Percentiles rank a stretch among this genome's conserved stretches.
phyloP scores from a whole-genome alignment of 2,113 vertebrate species.

The Entelurus aequoreus region DNA sequence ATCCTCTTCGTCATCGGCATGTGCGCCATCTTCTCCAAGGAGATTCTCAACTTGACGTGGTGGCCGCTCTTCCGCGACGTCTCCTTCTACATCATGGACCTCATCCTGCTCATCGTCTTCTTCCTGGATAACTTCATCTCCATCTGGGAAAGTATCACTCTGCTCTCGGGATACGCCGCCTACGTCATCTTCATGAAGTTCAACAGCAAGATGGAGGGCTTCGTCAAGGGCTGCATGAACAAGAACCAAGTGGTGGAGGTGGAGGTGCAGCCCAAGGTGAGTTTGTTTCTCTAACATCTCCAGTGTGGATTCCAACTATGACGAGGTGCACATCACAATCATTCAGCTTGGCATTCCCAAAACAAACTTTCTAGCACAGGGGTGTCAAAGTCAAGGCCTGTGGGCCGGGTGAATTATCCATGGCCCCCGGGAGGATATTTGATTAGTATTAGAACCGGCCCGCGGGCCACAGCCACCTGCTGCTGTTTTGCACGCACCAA shows the following conservation, averaged over 20 bases:
- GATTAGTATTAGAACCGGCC: no score
- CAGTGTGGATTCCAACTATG: neutral
- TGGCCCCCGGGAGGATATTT: no score
- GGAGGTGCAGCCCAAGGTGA: slow-evolving; percentile 89
- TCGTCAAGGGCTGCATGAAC: slow-evolving; percentile 81
- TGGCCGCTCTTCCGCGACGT: slow-evolving; percentile 97
- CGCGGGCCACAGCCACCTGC: no score
- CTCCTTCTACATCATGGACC: slow-evolving; percentile 93
- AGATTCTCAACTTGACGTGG: slow-evolving; percentile 95
- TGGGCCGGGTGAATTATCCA: no score
- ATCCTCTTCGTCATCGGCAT: slow-evolving; percentile 98
- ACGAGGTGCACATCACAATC: neutral
- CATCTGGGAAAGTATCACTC: slow-evolving; percentile 87
- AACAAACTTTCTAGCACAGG: neutral
- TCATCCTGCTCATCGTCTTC: slow-evolving; percentile 94
- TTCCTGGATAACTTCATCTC: slow-evolving; percentile 95
- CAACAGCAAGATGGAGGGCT: slow-evolving; percentile 84
- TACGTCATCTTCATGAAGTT: slow-evolving; percentile 99
- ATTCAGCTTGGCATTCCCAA: neutral
- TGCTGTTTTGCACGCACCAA: no score
- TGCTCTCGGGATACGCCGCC: slow-evolving; percentile 80
- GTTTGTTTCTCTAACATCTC: slow-evolving; percentile 38
- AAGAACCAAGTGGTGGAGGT: slow-evolving; percentile 95
- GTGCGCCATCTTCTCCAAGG: slow-evolving; percentile 96
- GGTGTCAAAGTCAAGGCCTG: no score